phyloP scores from a whole-genome alignment of 37 sponge, comb jelly and placozoan species.

The Petrosia ficiformis region DNA sequence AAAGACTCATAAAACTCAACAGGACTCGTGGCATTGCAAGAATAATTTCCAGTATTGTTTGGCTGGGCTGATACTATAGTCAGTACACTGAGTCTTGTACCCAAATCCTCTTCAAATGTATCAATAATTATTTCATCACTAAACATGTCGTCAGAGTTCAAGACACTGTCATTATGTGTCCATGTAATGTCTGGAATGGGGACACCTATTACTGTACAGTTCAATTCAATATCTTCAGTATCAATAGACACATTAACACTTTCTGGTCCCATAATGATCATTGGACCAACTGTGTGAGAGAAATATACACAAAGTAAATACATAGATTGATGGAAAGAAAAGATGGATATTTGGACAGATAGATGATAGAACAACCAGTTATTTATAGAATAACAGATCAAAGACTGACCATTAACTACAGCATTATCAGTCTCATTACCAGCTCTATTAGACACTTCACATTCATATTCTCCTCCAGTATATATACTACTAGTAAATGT shows the following conservation, averaged over 20 bases:
- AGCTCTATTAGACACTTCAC: constrained; percentile 58
- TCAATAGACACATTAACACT: constrained; percentile 1
- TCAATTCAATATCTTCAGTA: constrained; percentile 4
- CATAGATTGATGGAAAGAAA: no score
- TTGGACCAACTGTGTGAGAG: constrained; percentile 17
- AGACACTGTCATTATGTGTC: constrained; percentile 46
- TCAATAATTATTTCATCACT: not conserved
- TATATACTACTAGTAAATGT: constrained; percentile 8
- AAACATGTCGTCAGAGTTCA: not conserved
- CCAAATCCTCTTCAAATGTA: not conserved
- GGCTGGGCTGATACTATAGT: constrained; percentile 15
- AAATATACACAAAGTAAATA: no score
- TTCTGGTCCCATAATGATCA: constrained; percentile 3
- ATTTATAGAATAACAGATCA: constrained; percentile 48
- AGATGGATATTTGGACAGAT: no score
- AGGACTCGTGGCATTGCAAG: constrained; percentile 24
- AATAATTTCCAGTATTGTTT: constrained; percentile 49
- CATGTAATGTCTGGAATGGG: constrained; percentile 41
- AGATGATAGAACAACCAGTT: no score
- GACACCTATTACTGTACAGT: constrained; percentile 53
- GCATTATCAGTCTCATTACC: constrained; percentile 9
- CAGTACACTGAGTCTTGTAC: constrained; percentile 6
- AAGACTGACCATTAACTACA: constrained; percentile 30
- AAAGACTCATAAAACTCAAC: not conserved
- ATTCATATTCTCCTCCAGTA: constrained; percentile 59